A percentile compares a stretch with the other conserved stretches of the same genome.
Conservation (phyloP, 1,140 invertebrate genomes). For the Hesperophylax magnus region DNA sequence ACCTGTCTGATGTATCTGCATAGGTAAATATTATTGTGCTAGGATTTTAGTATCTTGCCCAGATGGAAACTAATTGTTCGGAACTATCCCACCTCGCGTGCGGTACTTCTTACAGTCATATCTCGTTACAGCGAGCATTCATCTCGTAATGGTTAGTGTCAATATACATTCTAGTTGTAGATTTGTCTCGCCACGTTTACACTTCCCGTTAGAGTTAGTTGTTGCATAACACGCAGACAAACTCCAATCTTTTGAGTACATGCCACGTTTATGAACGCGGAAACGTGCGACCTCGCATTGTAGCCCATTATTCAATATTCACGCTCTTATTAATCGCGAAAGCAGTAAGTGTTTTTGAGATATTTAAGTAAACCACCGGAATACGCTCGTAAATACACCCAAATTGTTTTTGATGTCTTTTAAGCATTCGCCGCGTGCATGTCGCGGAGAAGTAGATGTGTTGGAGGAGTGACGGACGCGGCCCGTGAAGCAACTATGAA, state of each 20-base stretch:
- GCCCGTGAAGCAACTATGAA: slow-evolving; percentile 9
- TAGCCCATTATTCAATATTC: not conserved
- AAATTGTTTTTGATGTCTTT: no score
- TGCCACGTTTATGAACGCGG: not conserved
- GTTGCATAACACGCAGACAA: not conserved
- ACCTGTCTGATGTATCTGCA: no score
- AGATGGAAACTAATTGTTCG: not conserved
- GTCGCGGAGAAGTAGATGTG: not conserved
- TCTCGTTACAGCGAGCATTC: not conserved
- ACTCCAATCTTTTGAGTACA: not conserved
- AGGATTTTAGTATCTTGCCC: no score
- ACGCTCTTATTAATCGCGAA: no score
- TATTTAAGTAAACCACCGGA: no score
- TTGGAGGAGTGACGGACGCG: slow-evolving; percentile 10
- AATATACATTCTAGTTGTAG: slow-evolving; percentile 1
- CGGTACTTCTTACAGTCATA: not conserved
- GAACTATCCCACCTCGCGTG: not conserved
- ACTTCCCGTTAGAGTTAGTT: not conserved
- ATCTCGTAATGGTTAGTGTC: slow-evolving; percentile 11
- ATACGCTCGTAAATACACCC: no score
- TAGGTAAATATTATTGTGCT: no score
- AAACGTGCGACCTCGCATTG: not conserved
- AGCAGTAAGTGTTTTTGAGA: no score
- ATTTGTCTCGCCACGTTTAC: not conserved
- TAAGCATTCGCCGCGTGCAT: no score